Evolutionary conservation across 2,113 vertebrate species (phyloP).

Genomic region (Nesospiza acunhae): DNA sequence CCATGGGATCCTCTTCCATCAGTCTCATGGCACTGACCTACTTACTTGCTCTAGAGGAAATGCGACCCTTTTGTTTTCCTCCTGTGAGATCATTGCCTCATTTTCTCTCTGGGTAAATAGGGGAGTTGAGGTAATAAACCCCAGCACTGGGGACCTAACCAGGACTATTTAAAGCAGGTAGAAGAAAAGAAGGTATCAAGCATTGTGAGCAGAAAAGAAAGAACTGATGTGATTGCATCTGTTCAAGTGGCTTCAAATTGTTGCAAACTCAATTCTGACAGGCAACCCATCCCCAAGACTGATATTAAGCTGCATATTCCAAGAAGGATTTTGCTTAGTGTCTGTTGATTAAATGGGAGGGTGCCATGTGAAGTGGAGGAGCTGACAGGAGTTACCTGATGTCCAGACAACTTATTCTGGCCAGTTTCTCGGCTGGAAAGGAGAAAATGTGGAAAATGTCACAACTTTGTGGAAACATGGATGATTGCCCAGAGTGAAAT

Average conservation of each 20-base stretch:
- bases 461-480: neutral
- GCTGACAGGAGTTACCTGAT: neutral
- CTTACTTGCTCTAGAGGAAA: constrained; percentile 1
- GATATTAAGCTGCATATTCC: neutral
- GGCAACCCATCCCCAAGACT: neutral
- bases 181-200: neutral
- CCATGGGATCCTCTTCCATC: neutral
- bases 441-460: neutral
- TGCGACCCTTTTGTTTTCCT: neutral
- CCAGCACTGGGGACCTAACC: neutral
- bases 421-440: neutral
- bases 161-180: neutral
- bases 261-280: neutral
- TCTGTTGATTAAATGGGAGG: neutral
- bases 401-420: neutral
- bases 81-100: constrained; percentile 24
- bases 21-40: neutral
- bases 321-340: neutral
- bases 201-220: neutral
- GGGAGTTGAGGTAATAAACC: neutral
- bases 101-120: neutral
- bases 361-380: neutral
- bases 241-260: neutral
- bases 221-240: neutral
- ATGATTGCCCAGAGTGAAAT: neutral